Evolutionary conservation across 2,888 invertebrate genomes (phyloP).

Genomic region (Nycteola revayana): DNA sequence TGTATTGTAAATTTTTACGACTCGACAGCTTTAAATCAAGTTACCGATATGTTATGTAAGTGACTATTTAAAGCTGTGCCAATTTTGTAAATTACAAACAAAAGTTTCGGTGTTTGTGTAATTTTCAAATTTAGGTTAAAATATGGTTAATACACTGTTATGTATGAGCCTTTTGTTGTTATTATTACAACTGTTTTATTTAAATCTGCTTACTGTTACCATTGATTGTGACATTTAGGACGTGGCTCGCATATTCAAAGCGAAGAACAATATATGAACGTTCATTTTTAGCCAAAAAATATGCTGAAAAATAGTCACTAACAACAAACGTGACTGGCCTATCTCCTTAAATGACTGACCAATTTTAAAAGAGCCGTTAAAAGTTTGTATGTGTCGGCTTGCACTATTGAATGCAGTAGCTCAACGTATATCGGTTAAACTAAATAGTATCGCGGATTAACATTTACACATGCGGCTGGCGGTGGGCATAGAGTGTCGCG

Average conservation of each 20-base stretch:
- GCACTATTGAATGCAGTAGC: slow-evolving; percentile 30
- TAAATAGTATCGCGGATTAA: slow-evolving; percentile 62
- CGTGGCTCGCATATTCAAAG: slow-evolving; percentile 27
- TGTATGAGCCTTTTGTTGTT: slow-evolving; percentile 15
- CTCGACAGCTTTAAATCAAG: too few species aligned
- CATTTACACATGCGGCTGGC: slow-evolving; percentile 64
- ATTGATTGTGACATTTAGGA: slow-evolving; percentile 37
- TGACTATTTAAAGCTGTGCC: too few species aligned
- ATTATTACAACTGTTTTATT: slow-evolving; percentile 7
- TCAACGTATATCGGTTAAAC: slow-evolving; percentile 44
- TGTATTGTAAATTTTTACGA: too few species aligned
- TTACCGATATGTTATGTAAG: too few species aligned
- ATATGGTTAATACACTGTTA: slow-evolving; percentile 1
- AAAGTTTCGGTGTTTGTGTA: background rate
- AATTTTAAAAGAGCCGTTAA: slow-evolving; percentile 36
- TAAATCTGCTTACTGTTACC: slow-evolving; percentile 17
- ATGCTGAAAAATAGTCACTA: slow-evolving; percentile 48
- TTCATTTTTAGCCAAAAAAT: slow-evolving; percentile 45
- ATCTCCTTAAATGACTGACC: slow-evolving; percentile 32
- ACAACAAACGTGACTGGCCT: slow-evolving; percentile 33
- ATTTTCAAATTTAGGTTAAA: slow-evolving; percentile 18
- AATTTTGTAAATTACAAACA: background rate
- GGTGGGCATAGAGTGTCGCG: slow-evolving; percentile 64
- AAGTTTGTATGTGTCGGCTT: slow-evolving; percentile 29
- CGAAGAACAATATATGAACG: slow-evolving; percentile 34